Evolutionary conservation across 1,140 invertebrate genomes (phyloP), one percentile per base, ranked within the genome.

Genomic region (Apis cerana): DNA sequence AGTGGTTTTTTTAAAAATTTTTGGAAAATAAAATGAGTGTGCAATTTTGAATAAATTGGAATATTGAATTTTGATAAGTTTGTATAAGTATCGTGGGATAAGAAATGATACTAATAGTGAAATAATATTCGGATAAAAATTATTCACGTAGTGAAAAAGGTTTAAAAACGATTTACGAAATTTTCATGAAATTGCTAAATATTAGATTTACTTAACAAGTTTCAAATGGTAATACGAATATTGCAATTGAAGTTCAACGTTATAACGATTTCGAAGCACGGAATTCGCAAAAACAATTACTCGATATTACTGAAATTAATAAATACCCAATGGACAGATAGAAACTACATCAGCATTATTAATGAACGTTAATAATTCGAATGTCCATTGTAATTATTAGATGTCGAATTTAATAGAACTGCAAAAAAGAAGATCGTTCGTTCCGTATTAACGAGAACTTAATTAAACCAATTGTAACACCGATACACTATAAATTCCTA

Each of bases 361-460:
- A 76, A 76, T 64, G 23, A 50, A 65, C 48, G 7, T 65, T 64
- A 61, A 65, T 76, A 76, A 76, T 76, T 64, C 19, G 43, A 33
- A 52, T n/a, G 23, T 64, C 21, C 48, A 13, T 21, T 52, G 62
- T 27, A 52, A 76, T 52, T 52, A 76, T 76, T 76, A 76, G 48
- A 54, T 52, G 58, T 13, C n/a, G 27, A 48, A 50, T 65, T 65
- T 65, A 64, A 65, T 65, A 64, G 59, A 65, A 76, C 12, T 54
- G 48, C 12, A 52, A 76, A 76, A 61, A 76, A 54, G 48, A 33
- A 11, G 48, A n/a, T 12, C 19, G 12, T 33, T 65, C 48, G 23
- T 76, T 64, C 54, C 19, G n/a, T 13, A 33, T 76, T 52, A 52
- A 52, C 74, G 48, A 10, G 17, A 43, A 67, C 52, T 21, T 67